phyloP scores from a whole-genome alignment of 92 coral and sea anemone species.

The Epizoanthus illoricatus region DNA sequence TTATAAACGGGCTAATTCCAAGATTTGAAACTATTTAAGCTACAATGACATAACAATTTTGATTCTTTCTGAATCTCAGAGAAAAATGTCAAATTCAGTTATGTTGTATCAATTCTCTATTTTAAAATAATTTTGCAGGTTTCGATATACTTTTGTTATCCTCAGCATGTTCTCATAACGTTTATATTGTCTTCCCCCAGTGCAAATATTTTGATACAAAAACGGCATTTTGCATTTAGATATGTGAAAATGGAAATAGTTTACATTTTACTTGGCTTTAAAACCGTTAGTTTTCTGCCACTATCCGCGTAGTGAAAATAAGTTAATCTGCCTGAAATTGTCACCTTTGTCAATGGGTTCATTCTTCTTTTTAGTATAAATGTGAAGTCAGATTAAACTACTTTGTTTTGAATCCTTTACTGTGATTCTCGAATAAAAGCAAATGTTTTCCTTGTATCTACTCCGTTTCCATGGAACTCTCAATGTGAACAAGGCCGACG shows the following conservation, averaged over 20 bases:
- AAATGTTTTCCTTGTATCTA: slow-evolving; percentile 45
- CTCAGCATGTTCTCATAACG: slow-evolving; percentile 63
- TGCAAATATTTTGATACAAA: slow-evolving; percentile 49
- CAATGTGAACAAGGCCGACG: slow-evolving; percentile 19
- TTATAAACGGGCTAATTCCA: neutral
- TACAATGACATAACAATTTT: too few species aligned
- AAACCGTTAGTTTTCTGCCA: neutral
- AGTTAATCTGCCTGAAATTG: slow-evolving; percentile 33
- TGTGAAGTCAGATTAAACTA: slow-evolving; percentile 48
- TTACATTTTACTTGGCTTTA: neutral
- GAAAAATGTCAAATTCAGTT: neutral
- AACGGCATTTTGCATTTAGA: slow-evolving; percentile 34
- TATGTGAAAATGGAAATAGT: slow-evolving; percentile 1
- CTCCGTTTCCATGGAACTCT: slow-evolving; percentile 53
- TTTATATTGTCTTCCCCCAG: slow-evolving; percentile 46
- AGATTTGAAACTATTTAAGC: neutral
- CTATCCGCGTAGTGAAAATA: slow-evolving; percentile 41
- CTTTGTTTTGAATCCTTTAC: slow-evolving; percentile 55
- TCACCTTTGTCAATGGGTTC: slow-evolving; percentile 54
- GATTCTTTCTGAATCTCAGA: neutral
- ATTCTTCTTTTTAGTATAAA: slow-evolving; percentile 51
- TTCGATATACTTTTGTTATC: slow-evolving; percentile 57
- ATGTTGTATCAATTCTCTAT: slow-evolving; percentile 9
- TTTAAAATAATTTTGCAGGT: slow-evolving; percentile 20
- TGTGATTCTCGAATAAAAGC: slow-evolving; percentile 47